Evolutionary conservation across 2,797 vertebrate genomes (phyloP).

Genomic region (Ctenochaetus hawaiiensis): DNA sequence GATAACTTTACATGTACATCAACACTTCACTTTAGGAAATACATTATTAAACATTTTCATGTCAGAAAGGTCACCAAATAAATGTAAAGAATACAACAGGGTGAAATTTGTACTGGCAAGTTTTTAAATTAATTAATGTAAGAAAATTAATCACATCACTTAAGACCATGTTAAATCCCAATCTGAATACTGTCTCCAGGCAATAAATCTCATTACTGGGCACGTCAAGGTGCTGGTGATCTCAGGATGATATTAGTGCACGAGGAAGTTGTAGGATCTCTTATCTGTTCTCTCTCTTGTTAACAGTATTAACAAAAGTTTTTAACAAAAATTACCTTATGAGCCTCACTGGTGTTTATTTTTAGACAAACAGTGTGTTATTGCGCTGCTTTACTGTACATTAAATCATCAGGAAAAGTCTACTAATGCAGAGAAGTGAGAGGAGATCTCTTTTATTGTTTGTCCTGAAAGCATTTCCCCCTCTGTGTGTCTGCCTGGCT

Average conservation of each 20-base stretch:
- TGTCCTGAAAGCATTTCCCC: constrained; percentile 57
- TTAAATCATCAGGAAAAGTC: not conserved
- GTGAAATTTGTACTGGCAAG: not conserved
- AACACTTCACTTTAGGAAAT: not conserved
- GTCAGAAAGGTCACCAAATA: not conserved
- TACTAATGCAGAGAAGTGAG: constrained; percentile 22
- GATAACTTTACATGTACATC: not conserved
- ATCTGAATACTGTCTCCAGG: not conserved
- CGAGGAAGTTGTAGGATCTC: not conserved
- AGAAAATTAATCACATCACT: not conserved
- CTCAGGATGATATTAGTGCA: not conserved
- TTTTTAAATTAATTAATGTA: not conserved
- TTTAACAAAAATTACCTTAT: too few relatives aligned
- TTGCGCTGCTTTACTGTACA: not conserved
- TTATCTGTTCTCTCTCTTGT: not conserved
- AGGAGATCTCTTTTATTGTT: constrained; percentile 46
- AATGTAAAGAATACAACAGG: not conserved
- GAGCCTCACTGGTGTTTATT: not conserved
- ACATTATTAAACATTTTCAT: not conserved
- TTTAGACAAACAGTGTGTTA: not conserved
- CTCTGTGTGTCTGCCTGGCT: constrained; percentile 38
- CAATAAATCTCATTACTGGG: not conserved
- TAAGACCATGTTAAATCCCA: constrained; percentile 1
- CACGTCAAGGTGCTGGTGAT: not conserved
- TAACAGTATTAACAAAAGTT: too few relatives aligned